Conservation (phyloP, 2,113 vertebrate species). For the Myiopsitta monachus region DNA sequence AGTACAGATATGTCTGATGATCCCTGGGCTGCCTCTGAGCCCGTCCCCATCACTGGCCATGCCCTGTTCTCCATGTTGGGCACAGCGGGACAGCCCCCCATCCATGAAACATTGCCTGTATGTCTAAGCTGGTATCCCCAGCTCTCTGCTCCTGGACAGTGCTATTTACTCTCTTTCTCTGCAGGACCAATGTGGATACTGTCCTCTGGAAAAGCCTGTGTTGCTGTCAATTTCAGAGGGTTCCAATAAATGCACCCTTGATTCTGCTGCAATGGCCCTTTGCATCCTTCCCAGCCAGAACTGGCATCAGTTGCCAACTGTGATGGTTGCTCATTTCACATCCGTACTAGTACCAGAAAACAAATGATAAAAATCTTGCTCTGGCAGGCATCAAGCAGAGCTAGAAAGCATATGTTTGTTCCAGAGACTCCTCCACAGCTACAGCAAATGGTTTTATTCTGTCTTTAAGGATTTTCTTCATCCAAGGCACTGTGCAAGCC, state of each 20-base stretch:
- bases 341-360: background rate
- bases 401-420: background rate
- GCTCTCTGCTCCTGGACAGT: background rate
- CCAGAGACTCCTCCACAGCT: background rate
- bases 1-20: background rate
- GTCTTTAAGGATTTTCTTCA: background rate
- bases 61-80: fast-evolving
- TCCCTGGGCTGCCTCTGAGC: background rate
- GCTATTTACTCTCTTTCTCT: background rate
- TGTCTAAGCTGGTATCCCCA: background rate
- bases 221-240: background rate
- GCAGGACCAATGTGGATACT: background rate
- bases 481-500: background rate
- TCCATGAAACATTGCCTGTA: no score
- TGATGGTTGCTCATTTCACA: slow-evolving; percentile 28
- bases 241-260: background rate
- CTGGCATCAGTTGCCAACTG: background rate
- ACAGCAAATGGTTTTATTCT: background rate
- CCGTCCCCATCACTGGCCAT: background rate
- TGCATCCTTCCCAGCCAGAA: background rate
- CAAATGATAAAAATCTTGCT: background rate
- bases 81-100: fast-evolving
- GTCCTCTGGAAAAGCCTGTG: fast-evolving
- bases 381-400: slow-evolving; percentile 4
- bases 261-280: background rate